These are phyloP conservation scores for Sylvilagus bachmani DNA, from an alignment of 2,113 vertebrate genomes.

Conservation along the genomic window DNA sequence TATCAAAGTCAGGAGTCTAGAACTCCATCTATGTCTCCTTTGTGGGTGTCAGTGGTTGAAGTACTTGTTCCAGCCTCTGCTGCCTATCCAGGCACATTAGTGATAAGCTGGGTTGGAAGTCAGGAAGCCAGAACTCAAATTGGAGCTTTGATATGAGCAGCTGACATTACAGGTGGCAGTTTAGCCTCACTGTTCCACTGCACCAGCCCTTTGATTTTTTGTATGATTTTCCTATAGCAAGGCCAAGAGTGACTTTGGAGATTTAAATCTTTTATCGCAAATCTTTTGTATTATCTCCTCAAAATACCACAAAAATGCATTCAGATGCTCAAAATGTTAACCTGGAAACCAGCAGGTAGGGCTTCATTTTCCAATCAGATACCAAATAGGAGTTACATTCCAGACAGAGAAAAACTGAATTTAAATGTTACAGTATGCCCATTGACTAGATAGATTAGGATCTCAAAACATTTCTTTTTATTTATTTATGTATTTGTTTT, in stretches of 20 bases:
- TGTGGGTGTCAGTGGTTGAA: no score
- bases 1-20: no score
- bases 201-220: not conserved
- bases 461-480: not conserved
- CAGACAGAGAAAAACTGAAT: not conserved
- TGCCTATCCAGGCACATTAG: no score
- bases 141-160: no score
- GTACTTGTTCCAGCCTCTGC: no score
- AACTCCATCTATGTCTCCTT: no score
- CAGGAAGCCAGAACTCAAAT: no score
- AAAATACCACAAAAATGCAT: conserved; percentile 8
- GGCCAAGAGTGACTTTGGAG: not conserved
- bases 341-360: conserved; percentile 24
- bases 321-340: conserved; percentile 18
- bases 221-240: not conserved
- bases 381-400: not conserved
- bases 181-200: no score
- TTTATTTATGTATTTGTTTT: no score
- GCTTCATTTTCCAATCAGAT: not conserved
- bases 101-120: no score
- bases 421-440: not conserved
- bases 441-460: not conserved
- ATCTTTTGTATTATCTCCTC: not conserved
- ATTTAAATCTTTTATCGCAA: conserved; percentile 25
- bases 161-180: no score